Conservation (phyloP, 1,140 invertebrate genomes). For the Dufourea novaeangliae region DNA sequence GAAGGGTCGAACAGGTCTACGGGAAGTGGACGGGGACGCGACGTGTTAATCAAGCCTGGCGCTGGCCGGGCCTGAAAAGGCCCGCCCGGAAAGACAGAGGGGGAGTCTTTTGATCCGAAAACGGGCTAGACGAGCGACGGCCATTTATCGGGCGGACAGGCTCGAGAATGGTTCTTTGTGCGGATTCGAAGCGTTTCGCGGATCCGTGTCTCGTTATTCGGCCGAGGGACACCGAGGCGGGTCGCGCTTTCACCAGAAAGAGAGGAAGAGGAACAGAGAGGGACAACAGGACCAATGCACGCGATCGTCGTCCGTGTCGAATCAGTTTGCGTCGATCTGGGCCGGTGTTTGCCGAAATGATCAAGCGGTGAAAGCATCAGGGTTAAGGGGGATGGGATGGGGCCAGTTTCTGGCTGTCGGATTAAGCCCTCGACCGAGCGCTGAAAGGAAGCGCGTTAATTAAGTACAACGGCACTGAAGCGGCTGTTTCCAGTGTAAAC, state of each 20-base stretch:
- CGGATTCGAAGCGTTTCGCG: background rate
- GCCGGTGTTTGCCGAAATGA: slow-evolving; percentile 65
- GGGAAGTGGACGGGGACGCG: background rate
- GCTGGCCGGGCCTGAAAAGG: background rate
- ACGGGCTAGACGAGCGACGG: background rate
- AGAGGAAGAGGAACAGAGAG: too few relatives aligned
- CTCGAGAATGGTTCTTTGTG: slow-evolving; percentile 19
- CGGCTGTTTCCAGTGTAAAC: slow-evolving; percentile 55
- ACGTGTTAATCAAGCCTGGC: slow-evolving; percentile 26
- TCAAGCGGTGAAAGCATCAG: slow-evolving; percentile 56
- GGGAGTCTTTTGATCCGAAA: slow-evolving; percentile 5
- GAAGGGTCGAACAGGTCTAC: too few relatives aligned
- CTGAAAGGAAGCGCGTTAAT: slow-evolving; percentile 69
- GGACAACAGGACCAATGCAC: too few relatives aligned
- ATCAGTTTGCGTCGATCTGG: slow-evolving; percentile 47
- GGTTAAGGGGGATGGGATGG: too few relatives aligned
- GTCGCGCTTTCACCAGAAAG: too few relatives aligned
- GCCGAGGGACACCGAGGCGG: background rate
- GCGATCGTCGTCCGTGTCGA: slow-evolving; percentile 43
- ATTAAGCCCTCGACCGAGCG: slow-evolving; percentile 46
- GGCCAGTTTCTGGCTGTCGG: slow-evolving; percentile 44
- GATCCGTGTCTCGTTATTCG: background rate
- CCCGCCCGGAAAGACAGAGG: background rate
- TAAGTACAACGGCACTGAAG: slow-evolving; percentile 59
- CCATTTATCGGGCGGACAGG: slow-evolving; percentile 8